phyloP scores from a whole-genome alignment of 1,140 invertebrate species.

The Solenopsis fugax region DNA sequence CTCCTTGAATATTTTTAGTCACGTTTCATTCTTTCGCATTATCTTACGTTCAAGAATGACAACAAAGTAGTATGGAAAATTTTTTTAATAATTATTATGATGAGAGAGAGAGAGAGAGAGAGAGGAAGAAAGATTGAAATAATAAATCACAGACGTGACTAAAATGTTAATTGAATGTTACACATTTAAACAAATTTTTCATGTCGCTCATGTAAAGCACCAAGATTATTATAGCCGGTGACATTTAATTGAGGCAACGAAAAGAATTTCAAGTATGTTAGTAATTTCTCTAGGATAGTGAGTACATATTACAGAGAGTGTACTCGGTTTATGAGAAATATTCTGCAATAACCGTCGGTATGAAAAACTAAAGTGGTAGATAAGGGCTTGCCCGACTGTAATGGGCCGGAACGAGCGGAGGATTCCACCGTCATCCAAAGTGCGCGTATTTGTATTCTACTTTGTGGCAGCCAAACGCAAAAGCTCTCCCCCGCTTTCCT shows the following conservation, averaged over 20 bases:
- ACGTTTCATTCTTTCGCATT: slow-evolving; percentile 13
- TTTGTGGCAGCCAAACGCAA: slow-evolving; percentile 69
- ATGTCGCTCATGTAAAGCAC: background rate
- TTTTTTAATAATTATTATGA: background rate
- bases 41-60: background rate
- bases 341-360: slow-evolving; percentile 69
- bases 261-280: background rate
- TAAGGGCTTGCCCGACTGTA: slow-evolving; percentile 71
- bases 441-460: slow-evolving; percentile 62
- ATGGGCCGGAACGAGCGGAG: slow-evolving; percentile 66
- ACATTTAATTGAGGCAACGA: background rate
- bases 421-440: slow-evolving; percentile 59
- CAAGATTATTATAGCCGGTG: background rate
- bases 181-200: background rate
- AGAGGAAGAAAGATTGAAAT: background rate
- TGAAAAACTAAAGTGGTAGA: slow-evolving; percentile 72
- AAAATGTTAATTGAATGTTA: background rate
- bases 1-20: slow-evolving; percentile 20
- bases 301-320: background rate
- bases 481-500: slow-evolving; percentile 57
- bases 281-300: background rate
- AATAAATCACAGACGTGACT: background rate
- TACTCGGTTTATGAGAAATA: slow-evolving; percentile 69
- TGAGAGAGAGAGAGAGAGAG: background rate
- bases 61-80: background rate